A percentile compares a stretch with the other conserved stretches of the same genome.
phyloP scores from a whole-genome alignment of 1,140 invertebrate species.

The Orchestia grillus region DNA sequence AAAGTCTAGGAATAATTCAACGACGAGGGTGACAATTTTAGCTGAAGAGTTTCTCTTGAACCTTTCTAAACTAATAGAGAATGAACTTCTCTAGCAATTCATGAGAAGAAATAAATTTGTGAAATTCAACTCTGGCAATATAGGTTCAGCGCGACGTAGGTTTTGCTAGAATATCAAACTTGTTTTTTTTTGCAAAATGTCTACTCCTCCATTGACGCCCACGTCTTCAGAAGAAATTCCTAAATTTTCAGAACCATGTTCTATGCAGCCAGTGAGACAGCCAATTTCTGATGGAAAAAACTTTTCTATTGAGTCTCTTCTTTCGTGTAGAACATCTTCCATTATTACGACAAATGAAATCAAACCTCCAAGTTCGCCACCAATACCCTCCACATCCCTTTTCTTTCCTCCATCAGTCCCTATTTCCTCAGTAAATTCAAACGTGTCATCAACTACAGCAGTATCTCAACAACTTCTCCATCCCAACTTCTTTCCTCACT shows the following conservation, averaged over 20 bases:
- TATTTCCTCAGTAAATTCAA: not conserved
- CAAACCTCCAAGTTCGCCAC: not conserved
- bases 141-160: not conserved
- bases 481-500: not conserved
- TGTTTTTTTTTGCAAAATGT: not conserved
- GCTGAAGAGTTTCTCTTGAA: not conserved
- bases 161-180: not conserved
- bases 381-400: not conserved
- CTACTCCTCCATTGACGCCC: slow-evolving; percentile 8
- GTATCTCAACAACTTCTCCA: not conserved
- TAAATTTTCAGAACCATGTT: not conserved
- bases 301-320: slow-evolving; percentile 32
- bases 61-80: not conserved
- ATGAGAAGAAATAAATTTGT: not conserved
- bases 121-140: not conserved
- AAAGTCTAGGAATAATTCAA: not conserved
- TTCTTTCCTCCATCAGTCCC: not conserved
- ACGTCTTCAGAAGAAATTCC: not conserved
- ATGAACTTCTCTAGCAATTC: not conserved
- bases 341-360: not conserved
- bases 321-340: slow-evolving; percentile 5
- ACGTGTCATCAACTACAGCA: not conserved
- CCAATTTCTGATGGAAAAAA: not conserved
- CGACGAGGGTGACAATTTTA: not conserved
- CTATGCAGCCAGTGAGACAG: not conserved